Evolutionary conservation across 2,797 vertebrate genomes (phyloP).

Genomic region (Anniella stebbinsi): DNA sequence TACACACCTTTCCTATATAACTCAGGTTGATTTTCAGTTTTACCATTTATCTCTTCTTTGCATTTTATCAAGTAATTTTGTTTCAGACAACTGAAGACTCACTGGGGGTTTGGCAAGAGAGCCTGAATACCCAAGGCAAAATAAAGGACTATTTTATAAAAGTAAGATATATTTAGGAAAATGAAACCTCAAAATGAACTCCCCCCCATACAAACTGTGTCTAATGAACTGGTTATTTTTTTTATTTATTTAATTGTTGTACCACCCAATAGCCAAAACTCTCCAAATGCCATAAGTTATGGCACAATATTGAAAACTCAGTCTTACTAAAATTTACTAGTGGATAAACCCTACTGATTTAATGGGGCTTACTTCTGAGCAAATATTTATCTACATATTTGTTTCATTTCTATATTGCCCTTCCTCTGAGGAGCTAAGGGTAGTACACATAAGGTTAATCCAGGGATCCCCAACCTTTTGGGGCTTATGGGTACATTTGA

Average conservation of each 20-base stretch:
- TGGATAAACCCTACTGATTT: not conserved
- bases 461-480: not conserved
- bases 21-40: not conserved
- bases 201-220: no score
- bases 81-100: not conserved
- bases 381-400: not conserved
- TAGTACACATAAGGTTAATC: not conserved
- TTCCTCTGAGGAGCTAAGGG: not conserved
- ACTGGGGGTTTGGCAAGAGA: not conserved
- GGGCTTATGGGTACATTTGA: no score
- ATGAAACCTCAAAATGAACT: not conserved
- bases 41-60: not conserved
- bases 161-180: not conserved
- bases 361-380: not conserved
- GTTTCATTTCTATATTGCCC: not conserved
- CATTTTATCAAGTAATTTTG: not conserved
- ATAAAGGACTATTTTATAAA: not conserved
- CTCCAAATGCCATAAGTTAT: not conserved
- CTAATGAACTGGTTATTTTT: no score
- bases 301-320: no score
- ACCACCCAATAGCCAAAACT: no score
- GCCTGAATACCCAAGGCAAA: constrained; percentile 4
- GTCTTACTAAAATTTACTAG: not conserved
- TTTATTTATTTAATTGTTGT: no score
- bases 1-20: not conserved